These are phyloP conservation scores for Smittia sp. DNA, from an alignment of 2,888 invertebrate genomes.

Conservation along the genomic window DNA sequence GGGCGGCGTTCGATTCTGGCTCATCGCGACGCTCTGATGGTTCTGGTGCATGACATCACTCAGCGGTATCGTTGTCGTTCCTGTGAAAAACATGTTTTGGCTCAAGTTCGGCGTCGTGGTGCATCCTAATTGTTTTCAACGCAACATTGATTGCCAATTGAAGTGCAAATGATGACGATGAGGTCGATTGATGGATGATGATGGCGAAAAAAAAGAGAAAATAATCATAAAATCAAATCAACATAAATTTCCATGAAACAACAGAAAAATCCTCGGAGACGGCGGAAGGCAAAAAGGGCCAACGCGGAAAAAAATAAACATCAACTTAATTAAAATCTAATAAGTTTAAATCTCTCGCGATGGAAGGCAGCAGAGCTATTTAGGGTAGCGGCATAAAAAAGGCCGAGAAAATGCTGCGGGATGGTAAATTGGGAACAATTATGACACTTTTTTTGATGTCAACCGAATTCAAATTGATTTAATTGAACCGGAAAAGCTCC, in stretches of 20 bases:
- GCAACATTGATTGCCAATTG: slow-evolving; percentile 12
- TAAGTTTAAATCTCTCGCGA: slow-evolving; percentile 29
- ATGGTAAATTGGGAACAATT: slow-evolving; percentile 27
- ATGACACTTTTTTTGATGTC: slow-evolving; percentile 35
- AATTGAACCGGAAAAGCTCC: slow-evolving; percentile 37
- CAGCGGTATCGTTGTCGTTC: slow-evolving; percentile 45
- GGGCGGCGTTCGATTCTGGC: slow-evolving; percentile 58
- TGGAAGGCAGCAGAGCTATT: not conserved
- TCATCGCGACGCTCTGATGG: slow-evolving; percentile 36
- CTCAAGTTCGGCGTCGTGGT: slow-evolving; percentile 44
- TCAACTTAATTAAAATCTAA: slow-evolving; percentile 28
- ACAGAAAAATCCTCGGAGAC: not conserved
- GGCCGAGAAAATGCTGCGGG: not conserved
- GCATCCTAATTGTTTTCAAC: slow-evolving; percentile 42
- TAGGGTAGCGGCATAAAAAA: not conserved
- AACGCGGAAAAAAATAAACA: not conserved
- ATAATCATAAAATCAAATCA: slow-evolving; percentile 33
- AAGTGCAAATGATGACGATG: slow-evolving; percentile 26
- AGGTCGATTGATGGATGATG: slow-evolving; percentile 31
- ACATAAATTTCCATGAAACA: slow-evolving; percentile 26
- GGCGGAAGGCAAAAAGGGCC: not conserved
- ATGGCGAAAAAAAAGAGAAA: not conserved
- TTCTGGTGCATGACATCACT: slow-evolving; percentile 41
- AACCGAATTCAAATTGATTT: slow-evolving; percentile 38
- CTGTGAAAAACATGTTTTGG: slow-evolving; percentile 46